These are phyloP conservation scores for Folsomia candida DNA, from an alignment of 2,888 invertebrate genomes.

Conservation along the genomic window DNA sequence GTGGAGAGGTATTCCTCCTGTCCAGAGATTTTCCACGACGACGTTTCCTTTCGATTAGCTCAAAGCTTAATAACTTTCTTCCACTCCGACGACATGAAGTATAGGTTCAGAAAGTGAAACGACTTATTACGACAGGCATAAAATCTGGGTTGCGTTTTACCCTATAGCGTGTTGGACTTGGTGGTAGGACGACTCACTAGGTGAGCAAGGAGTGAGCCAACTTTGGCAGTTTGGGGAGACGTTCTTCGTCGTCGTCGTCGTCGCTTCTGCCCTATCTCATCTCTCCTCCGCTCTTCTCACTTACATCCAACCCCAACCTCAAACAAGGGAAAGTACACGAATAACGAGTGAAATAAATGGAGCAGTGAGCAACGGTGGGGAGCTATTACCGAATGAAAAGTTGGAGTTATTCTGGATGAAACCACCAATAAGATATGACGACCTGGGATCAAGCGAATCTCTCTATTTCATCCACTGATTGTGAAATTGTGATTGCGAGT, in stretches of 20 bases:
- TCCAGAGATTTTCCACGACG: background rate
- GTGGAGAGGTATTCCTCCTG: background rate
- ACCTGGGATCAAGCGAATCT: slow-evolving; percentile 4
- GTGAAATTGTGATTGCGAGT: background rate
- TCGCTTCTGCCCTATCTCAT: background rate
- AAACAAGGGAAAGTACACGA: background rate
- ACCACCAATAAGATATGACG: slow-evolving; percentile 14
- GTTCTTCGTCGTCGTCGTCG: too few species aligned
- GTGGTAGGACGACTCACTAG: too few species aligned
- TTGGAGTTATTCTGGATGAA: background rate
- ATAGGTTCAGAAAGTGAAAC: too few species aligned
- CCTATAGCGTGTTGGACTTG: too few species aligned
- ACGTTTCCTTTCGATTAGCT: background rate
- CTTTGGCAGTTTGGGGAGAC: slow-evolving; percentile 4
- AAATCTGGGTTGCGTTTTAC: too few species aligned
- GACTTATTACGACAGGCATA: slow-evolving; percentile 25
- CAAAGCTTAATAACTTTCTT: too few species aligned
- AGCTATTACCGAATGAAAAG: background rate
- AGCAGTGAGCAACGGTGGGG: background rate
- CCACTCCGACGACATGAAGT: too few species aligned
- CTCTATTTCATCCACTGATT: slow-evolving; percentile 15
- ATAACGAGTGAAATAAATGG: too few species aligned
- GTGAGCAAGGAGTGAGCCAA: slow-evolving; percentile 21
- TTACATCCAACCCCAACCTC: background rate
- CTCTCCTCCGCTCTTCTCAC: background rate